Base-by-base conservation (phyloP, 1,140 invertebrate species). In the Drosophila murphyi region DNA sequence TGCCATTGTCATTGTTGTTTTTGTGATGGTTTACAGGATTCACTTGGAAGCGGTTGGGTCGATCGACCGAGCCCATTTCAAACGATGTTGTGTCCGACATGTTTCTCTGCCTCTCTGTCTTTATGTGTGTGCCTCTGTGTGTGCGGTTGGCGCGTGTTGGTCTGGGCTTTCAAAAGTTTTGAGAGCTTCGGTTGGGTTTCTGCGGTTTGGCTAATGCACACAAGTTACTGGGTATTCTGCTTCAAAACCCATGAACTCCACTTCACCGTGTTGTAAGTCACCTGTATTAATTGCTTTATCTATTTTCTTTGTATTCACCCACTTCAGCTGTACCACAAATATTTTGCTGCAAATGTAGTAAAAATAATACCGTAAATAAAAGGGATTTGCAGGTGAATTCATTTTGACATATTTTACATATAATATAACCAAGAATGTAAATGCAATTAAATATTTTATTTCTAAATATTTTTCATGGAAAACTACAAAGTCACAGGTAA, bases 11-110 rank as follows among this genome's bases (percentile, higher is more conserved):
- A 28, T 92, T 87, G 61, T 78, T 79, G 50, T 85, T 85, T 48
- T 76, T 76, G 52, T 78, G 83, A 43, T 91, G 76, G 55, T 86
- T 91, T 12, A 93, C 92, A 60, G 91, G 86, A 82, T 93, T 93
- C 61, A 93, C 93, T 82, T 91, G 91, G 62, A 92, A 89, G 31
- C 85, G 88, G 72, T 89, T 92, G 32, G 92, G 91, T 50, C 89
- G 73, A 69, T 92, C 92, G 47, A 91, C 88, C 51, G 88, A 91
- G 54, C 88, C 86, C 86, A 92, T 80, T 79, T 92, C 92, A 61
- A 92, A 80, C 12, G 91, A 90, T 37, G 78, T 79, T 71, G 72
- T 70, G 47, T 92, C 92, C 51, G 92, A 91, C 92, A 92, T 92
- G 37, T 68, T 55, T 45, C 29, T 10, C 20, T 20, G 20, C 20